These are phyloP conservation scores for Tupaia chinensis DNA, from an alignment of 2,113 vertebrate genomes.

Conservation along the genomic window DNA sequence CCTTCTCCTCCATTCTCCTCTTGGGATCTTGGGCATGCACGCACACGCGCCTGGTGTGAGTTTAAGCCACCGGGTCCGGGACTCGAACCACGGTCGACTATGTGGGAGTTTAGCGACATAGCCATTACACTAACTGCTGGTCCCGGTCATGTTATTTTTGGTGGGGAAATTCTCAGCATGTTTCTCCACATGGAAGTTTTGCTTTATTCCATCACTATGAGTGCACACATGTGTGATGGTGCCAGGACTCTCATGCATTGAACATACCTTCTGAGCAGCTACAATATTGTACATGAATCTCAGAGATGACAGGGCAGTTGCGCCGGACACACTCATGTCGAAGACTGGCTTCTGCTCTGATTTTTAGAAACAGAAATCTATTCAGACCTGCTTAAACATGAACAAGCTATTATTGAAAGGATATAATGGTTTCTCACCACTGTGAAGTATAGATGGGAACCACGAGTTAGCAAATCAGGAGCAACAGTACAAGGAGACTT, in stretches of 20 bases:
- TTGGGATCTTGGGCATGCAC: no score
- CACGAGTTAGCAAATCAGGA: neutral
- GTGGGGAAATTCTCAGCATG: neutral
- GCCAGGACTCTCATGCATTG: neutral
- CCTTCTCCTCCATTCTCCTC: no score
- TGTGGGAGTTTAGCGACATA: no score
- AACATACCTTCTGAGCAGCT: constrained; percentile 62
- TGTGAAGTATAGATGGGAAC: neutral
- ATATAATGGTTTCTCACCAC: accelerated
- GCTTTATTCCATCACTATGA: neutral
- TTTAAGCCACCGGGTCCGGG: no score
- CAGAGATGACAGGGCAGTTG: no score
- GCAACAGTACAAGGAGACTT: no score
- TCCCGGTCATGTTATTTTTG: neutral
- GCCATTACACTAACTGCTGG: no score
- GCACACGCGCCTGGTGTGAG: no score
- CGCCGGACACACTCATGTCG: neutral
- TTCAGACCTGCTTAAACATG: neutral
- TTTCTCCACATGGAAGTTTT: neutral
- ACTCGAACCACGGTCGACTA: no score
- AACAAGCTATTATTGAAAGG: neutral
- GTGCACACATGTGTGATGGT: neutral
- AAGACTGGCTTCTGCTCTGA: neutral
- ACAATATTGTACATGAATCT: neutral
- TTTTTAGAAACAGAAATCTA: neutral